Base-by-base conservation (phyloP, 2,888 invertebrate species). In the Steinernema scapterisci region DNA sequence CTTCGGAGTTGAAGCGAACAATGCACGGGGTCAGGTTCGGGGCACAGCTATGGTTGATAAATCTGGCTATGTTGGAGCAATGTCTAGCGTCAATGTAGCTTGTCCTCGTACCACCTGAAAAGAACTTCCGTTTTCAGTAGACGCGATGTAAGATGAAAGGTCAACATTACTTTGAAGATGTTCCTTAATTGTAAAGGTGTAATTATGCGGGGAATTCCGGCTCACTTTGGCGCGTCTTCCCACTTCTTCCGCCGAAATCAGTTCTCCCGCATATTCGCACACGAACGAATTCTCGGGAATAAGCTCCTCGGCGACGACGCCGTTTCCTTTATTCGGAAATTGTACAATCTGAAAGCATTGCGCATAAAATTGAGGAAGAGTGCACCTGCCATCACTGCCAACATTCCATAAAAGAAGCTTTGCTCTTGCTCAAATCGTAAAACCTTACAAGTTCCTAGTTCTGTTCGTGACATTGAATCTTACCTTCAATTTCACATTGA, bases 31-130 rank as follows among this genome's bases (percentile, higher is more conserved):
- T 74, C 16, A 84, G 76, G 74, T 85, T 85, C 19, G 86, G 85
- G 16, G 80, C 78, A 63, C 86, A 86, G 70, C 83, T 82, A 75
- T 86, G 86, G 63, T 86, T 86, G 52, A 84, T 75, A 70, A 84
- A 85, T 9, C 85, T 77, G 1, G 83, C 83, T 16, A 86, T 75
- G 56, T 84, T 84, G 19, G 84, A 84, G 21, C 74, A 76, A 0
- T 75, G 45, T 13, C 78, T 72, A 1, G 84, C 82, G 71, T 84
- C 84, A 43, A 84, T 72, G 70, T 76, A 83, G 13, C 80, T 76
- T 23, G 25, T 16, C 43, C 51, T 63, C 21, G 72, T 70, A 19
- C 71, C 72, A 31, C 73, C 73, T 71, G 43, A 46, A 73, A 7
- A 44, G 9, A 19, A 16, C 48, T 38, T 38, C 38, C 38, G 38